Conservation (phyloP, 2,797 vertebrate genomes). For the Bradypodion ventrale region DNA sequence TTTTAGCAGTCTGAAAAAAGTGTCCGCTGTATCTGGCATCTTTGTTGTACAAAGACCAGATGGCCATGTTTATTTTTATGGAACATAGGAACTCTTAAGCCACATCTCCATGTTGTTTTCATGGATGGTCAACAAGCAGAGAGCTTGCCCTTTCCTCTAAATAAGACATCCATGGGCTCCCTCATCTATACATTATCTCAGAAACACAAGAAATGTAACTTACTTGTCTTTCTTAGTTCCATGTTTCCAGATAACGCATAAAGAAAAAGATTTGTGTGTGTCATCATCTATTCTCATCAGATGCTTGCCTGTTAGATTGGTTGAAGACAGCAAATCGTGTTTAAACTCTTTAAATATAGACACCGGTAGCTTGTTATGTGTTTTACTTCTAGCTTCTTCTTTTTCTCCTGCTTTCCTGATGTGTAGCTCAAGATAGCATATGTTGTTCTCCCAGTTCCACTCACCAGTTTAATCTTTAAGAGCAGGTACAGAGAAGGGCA, state of each 20-base stretch:
- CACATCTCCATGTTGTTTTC: background rate
- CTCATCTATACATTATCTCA: background rate
- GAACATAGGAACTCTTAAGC: too few species aligned
- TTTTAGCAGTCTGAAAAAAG: too few species aligned
- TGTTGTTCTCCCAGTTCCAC: background rate
- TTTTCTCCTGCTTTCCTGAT: background rate
- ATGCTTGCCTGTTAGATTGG: too few species aligned
- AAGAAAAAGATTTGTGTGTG: background rate
- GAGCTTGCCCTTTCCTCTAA: too few species aligned
- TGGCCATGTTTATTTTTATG: too few species aligned
- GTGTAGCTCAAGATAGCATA: background rate
- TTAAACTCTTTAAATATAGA: background rate
- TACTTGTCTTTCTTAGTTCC: background rate
- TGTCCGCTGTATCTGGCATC: too few species aligned
- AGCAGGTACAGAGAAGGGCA: too few species aligned
- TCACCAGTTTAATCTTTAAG: too few species aligned
- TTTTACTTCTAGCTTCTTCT: background rate
- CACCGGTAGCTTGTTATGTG: background rate
- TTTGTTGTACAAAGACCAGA: too few species aligned
- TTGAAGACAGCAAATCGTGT: background rate
- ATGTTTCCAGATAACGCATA: background rate
- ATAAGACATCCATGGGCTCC: background rate
- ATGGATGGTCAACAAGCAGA: too few species aligned
- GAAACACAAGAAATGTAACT: background rate
- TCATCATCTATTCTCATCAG: background rate